A percentile compares a stretch with the other conserved stretches of the same genome.
Conservation (phyloP, 2,888 invertebrate genomes). For the Rhorus exstirpatorius region DNA sequence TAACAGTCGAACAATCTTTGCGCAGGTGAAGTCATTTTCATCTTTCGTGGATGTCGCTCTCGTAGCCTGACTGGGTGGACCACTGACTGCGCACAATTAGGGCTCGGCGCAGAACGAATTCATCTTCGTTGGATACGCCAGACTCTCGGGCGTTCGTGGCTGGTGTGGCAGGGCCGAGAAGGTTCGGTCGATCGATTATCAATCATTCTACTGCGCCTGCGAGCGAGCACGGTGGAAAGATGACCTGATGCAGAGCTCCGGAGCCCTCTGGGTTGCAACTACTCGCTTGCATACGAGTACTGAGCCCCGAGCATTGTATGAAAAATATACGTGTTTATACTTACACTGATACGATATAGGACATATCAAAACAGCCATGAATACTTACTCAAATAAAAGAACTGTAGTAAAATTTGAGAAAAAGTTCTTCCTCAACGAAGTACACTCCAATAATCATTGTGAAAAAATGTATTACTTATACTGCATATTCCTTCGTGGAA, state of each 20-base stretch:
- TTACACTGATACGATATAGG: conserved; percentile 24
- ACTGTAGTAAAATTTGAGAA: too few relatives aligned
- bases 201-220: conserved; percentile 77
- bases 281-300: conserved; percentile 2
- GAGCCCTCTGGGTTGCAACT: conserved; percentile 30
- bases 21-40: conserved; percentile 50
- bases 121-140: conserved; percentile 82
- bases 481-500: too few relatives aligned
- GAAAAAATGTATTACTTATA: too few relatives aligned
- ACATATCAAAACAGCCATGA: conserved; percentile 3
- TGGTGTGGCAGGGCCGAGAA: conserved; percentile 56
- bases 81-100: conserved; percentile 84
- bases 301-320: conserved; percentile 12
- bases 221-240: conserved; percentile 40
- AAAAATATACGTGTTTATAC: conserved; percentile 26
- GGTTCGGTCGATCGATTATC: conserved; percentile 82
- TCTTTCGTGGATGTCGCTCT: conserved; percentile 27
- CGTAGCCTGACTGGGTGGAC: conserved; percentile 73
- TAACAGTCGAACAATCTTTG: conserved; percentile 5
- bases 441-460: too few relatives aligned
- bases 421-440: too few relatives aligned
- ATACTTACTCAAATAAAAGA: too few relatives aligned
- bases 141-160: conserved; percentile 73
- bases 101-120: conserved; percentile 81
- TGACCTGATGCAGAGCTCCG: conserved; percentile 45